Evolutionary conservation across 2,113 vertebrate genomes (phyloP), one percentile per base, ranked within the genome.

Genomic region (Gavia stellata): DNA sequence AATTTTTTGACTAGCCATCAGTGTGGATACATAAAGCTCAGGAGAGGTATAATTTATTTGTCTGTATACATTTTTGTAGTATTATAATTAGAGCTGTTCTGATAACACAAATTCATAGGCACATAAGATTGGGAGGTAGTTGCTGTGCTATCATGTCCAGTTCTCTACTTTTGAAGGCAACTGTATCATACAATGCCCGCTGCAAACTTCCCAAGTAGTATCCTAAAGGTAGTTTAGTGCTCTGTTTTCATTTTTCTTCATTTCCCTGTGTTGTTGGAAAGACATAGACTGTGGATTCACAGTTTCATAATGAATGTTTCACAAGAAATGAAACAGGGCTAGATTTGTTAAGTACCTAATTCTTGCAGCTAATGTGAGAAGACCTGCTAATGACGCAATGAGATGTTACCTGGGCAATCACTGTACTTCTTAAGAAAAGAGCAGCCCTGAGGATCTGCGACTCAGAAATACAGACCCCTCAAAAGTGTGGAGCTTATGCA

Each of bases 401-500:
- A 97, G 86, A 92, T 97, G 75, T 47, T 28, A 18, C 96, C 52
- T 67, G 81, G 85, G 61, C 62, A 96, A 88, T 93, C 78, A 66
- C 53, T 77, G 36, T 33, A 96, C 72, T 97, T 97, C 62, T 53
- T 91, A 75, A 92, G 79, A 92, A 70, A 81, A 81, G 88, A 82
- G 21, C 44, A 95, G 87, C 67, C 72, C 81, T 95, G 87, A 95
- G 50, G 87, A 91, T 86, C 88, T 92, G 45, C 72, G 90, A 75
- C 71, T 96, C 81, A 95, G 93, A 96, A 88, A 87, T 49, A 71
- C 5, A 44, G 47, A 13, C 3, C 9, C 8, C 5, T 4, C 34
- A 23, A 24, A 29, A 26, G 1, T 33, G 19, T n/a, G 31, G 8
- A 68, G 23, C 5, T 56, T 68, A 21, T 28, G 28, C 21, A 61